These are phyloP conservation scores for Gallinago jamesoni DNA, from an alignment of 2,113 vertebrate species.

Conservation along the genomic window DNA sequence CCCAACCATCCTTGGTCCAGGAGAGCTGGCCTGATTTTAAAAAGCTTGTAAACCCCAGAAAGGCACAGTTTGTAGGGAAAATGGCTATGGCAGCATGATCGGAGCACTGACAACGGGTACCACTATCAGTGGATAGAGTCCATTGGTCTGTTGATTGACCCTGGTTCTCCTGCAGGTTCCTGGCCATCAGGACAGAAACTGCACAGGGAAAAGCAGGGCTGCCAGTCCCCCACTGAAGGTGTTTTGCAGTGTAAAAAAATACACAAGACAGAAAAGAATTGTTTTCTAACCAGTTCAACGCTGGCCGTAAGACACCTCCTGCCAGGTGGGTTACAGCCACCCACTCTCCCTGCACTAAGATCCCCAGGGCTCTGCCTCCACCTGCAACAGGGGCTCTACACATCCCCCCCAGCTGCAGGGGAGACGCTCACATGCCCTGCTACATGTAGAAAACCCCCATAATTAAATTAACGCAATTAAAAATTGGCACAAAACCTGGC, in stretches of 20 bases:
- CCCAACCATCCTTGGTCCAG: not conserved
- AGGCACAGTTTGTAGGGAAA: not conserved
- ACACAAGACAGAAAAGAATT: not conserved
- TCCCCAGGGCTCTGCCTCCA: not conserved
- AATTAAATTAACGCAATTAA: conserved; percentile 16
- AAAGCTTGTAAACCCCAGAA: not conserved
- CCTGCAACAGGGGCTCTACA: not conserved
- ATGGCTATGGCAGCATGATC: not conserved
- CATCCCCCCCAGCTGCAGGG: not conserved
- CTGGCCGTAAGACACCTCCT: not conserved
- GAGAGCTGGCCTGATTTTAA: not conserved
- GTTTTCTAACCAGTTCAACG: not conserved
- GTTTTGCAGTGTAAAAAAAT: not conserved
- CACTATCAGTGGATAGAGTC: accelerated
- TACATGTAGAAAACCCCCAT: conserved; percentile 11
- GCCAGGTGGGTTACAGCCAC: not conserved
- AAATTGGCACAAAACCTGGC: not conserved
- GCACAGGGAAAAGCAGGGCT: not conserved
- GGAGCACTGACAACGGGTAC: not conserved
- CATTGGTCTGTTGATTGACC: accelerated
- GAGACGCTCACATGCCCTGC: not conserved
- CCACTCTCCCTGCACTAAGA: not conserved
- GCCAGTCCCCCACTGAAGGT: not conserved
- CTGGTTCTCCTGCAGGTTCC: not conserved
- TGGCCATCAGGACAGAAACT: not conserved